Conservation (phyloP, 2,113 vertebrate genomes). For the Chauna torquata region DNA sequence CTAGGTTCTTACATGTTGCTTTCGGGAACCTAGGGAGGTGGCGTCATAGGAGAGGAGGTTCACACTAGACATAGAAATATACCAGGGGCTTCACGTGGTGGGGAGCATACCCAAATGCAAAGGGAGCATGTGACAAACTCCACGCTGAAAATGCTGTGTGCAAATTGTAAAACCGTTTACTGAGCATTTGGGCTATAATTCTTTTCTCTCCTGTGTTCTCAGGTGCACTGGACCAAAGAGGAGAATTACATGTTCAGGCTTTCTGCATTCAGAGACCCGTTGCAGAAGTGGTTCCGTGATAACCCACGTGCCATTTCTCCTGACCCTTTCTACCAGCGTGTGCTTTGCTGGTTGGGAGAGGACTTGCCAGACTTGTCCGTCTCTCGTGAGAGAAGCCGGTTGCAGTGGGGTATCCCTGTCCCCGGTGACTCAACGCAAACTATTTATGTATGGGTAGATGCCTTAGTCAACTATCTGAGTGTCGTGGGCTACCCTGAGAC, state of each 20-base stretch:
- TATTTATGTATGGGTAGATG: conserved; percentile 96
- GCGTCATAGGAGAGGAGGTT: not conserved
- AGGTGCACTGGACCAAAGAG: conserved; percentile 95
- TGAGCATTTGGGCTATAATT: not conserved
- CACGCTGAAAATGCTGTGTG: rapidly evolving
- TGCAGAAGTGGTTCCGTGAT: conserved; percentile 83
- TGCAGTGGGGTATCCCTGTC: conserved; percentile 93
- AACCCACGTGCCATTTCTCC: conserved; percentile 81
- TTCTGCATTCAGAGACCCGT: conserved; percentile 79
- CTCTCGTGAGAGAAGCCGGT: conserved; percentile 86
- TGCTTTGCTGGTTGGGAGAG: conserved; percentile 86
- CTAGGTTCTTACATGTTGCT: not conserved
- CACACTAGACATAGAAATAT: not conserved
- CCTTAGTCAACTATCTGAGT: conserved; percentile 93
- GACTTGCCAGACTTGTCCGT: conserved; percentile 91
- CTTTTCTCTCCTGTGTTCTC: not conserved
- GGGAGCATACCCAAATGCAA: not conserved
- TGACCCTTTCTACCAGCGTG: conserved; percentile 77
- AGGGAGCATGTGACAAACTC: rapidly evolving
- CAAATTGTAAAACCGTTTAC: not conserved
- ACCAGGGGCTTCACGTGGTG: not conserved
- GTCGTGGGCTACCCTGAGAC: conserved; percentile 85
- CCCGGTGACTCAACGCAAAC: conserved; percentile 87
- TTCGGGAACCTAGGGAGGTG: not conserved
- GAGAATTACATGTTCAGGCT: conserved; percentile 96